A percentile compares a stretch with the other conserved stretches of the same genome.
These are phyloP conservation scores for Sardinella longiceps DNA, from an alignment of 2,797 vertebrate genomes.

Conservation along the genomic window DNA sequence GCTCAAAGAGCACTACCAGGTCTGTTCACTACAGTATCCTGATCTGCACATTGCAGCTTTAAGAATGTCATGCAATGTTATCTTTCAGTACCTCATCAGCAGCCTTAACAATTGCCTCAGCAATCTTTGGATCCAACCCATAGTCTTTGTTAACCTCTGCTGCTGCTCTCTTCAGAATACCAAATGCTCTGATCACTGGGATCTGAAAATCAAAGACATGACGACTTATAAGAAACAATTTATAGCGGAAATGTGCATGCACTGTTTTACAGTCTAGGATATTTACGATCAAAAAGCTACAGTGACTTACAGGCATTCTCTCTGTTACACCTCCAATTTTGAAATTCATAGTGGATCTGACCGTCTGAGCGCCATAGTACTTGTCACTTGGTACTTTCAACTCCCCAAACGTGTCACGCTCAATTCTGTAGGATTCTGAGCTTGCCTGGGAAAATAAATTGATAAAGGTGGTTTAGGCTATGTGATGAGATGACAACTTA, in stretches of 20 bases:
- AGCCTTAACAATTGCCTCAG: slow-evolving; percentile 87
- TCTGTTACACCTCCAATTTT: slow-evolving; percentile 93
- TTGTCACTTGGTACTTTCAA: slow-evolving; percentile 94
- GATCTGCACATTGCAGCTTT: not conserved
- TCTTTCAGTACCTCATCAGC: slow-evolving; percentile 84
- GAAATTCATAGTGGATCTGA: slow-evolving; percentile 98
- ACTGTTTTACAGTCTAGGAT: not conserved
- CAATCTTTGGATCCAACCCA: slow-evolving; percentile 90
- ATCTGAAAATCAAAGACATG: slow-evolving; percentile 66
- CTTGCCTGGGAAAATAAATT: slow-evolving; percentile 71
- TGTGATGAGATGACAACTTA: too few relatives aligned
- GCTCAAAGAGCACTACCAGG: too few relatives aligned
- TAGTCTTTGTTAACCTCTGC: slow-evolving; percentile 97
- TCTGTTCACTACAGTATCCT: too few relatives aligned
- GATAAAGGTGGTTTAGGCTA: too few relatives aligned
- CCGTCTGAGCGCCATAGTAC: slow-evolving; percentile 97
- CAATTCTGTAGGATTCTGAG: slow-evolving; percentile 83
- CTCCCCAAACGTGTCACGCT: slow-evolving; percentile 96
- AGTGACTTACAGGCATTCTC: slow-evolving; percentile 88
- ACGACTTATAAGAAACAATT: not conserved
- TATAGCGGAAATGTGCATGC: not conserved
- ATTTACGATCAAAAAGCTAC: not conserved
- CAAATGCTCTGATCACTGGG: slow-evolving; percentile 95
- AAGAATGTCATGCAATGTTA: not conserved
- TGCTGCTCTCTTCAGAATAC: slow-evolving; percentile 93